Base-by-base conservation (phyloP, 2,113 vertebrate genomes). In the Pholis gunnellus region DNA sequence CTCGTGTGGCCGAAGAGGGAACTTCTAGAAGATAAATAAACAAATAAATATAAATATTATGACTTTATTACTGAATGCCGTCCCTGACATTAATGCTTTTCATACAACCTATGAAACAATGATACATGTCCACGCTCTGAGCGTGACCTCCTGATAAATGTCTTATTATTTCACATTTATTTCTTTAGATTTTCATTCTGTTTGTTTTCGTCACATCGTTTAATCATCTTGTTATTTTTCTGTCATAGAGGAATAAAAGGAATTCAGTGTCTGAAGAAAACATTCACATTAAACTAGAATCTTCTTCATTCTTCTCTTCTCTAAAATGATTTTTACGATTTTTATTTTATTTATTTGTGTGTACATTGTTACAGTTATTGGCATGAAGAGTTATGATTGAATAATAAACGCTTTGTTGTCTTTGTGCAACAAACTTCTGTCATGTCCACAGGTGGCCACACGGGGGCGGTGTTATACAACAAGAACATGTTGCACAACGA, bases 391-490 rank as follows among this genome's bases (percentile, higher is more conserved):
- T 72, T 42, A 59, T 15, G 13, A 17, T 14, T 29, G 13, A 29
- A 25, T 29, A 25, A 29, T 17, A 17, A 59, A 2, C 14, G 4
- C 14, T 48, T 20, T 50, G 20, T 11, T 25, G 29, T 50, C 0
- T 1, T 46, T 46, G 10, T 44, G 1, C 2, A 8, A 85, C 46
- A 36, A 57, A 57, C 38, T 52, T 42, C 18, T 59, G 72, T 63
- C 20, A 3, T 67, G 1, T 40, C 22, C 4, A 25, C 0, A 31
- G 1, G 0, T 52, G 65, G 1, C 88, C 92, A 83, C 5, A 7
- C 5, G 88, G 48, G 76, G 88, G 68, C 89, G 82, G 67, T 88
- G 77, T 85, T 87, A 59, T 3, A 75, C 64, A 59, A 76, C 0
- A 31, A 4, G 17, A 6, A n/a, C 4, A n/a, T 13, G 13, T 10